Base-by-base conservation (phyloP, 2,888 invertebrate genomes). In the Mythimna loreyi region DNA sequence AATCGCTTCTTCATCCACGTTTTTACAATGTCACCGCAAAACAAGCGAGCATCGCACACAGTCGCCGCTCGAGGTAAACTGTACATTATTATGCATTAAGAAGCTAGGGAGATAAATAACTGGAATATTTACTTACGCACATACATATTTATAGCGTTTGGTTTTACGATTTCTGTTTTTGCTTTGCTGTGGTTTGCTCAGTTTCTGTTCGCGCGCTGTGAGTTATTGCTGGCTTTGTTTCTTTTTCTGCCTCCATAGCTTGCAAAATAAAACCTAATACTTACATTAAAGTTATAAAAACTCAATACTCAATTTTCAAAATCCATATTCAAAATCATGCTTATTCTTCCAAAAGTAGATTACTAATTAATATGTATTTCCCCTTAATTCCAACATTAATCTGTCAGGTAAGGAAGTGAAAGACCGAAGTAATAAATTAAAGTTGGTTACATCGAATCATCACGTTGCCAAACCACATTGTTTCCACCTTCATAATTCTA, bases 401-500 rank as follows among this genome's bases (percentile, higher is more conserved):
- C 86, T 82, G 75, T 49, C 78, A 72, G 72, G 64, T 72, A 60
- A 65, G 33, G 45, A 72, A 72, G 67, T 63, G 53, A 52, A 61
- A 68, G 67, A 69, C 65, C 72, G 70, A 69, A 43, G 65, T 72
- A 75, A 83, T 80, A 81, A 85, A 87, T 87, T 85, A 82, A 84
- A 80, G 75, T 74, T 76, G 77, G 81, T 79, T 72, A 71, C 72
- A 67, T 78, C 80, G 76, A 87, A 87, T 89, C 86, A 91, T 90
- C 87, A 86, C 87, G 86, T 86, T 86, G 84, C 81, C 76, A 75
- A 83, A 86, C 89, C 88, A 80, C 88, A 90, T 90, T 89, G 90
- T 91, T 90, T 87, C 82, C 89, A 87, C 85, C 88, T 88, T 91
- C 90, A 91, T 91, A 91, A 91, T 90, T 90, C 78, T 78, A 81